These are phyloP conservation scores for Tetragonisca angustula DNA, from an alignment of 2,888 invertebrate species.

Conservation along the genomic window DNA sequence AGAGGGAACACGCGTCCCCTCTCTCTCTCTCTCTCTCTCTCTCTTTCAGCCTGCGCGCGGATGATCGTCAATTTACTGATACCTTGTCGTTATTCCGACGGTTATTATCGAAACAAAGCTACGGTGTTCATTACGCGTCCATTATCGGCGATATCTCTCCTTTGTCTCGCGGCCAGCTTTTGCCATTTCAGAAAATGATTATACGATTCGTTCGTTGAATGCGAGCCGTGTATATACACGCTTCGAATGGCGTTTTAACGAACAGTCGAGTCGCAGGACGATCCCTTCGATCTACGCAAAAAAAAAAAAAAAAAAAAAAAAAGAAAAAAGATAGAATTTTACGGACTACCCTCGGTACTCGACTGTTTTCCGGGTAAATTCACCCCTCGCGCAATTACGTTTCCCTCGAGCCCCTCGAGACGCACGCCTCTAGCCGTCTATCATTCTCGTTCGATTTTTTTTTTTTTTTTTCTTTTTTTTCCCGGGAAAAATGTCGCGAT, in stretches of 20 bases:
- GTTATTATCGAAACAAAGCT: neutral
- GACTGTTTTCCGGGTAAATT: slow-evolving; percentile 31
- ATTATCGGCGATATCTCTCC: neutral
- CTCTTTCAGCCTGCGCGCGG: neutral
- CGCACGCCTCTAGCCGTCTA: neutral
- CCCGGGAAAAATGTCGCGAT: neutral
- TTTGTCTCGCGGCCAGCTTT: neutral
- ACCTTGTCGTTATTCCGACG: neutral
- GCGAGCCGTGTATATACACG: neutral
- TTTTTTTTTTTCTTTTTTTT: too few species aligned
- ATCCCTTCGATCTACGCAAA: slow-evolving; percentile 24
- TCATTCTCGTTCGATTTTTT: neutral
- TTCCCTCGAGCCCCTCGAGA: neutral
- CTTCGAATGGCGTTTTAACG: neutral
- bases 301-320: slow-evolving; percentile 15
- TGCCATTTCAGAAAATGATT: neutral
- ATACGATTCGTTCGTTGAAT: neutral
- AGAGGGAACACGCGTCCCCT: neutral
- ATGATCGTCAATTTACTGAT: neutral
- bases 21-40: too few species aligned
- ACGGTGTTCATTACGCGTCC: neutral
- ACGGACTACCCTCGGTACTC: neutral
- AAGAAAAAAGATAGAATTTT: slow-evolving; percentile 7
- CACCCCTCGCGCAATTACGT: slow-evolving; percentile 3
- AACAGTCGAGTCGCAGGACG: neutral